Conservation (phyloP, 2,113 vertebrate species). For the Trichechus manatus region DNA sequence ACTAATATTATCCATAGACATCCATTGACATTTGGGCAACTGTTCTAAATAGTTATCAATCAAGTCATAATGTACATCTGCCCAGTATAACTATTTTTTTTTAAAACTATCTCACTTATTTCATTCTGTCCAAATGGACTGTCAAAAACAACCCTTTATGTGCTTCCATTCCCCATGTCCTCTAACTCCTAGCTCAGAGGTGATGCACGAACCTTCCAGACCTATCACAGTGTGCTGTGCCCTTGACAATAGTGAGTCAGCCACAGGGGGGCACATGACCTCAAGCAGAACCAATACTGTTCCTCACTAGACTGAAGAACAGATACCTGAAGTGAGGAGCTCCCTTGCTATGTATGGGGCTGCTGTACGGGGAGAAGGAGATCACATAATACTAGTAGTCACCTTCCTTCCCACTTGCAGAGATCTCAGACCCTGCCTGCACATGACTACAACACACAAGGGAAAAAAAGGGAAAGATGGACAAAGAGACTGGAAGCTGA, state of each 20-base stretch:
- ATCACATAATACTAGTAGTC: not conserved
- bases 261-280: not conserved
- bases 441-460: not conserved
- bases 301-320: not conserved
- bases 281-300: not conserved
- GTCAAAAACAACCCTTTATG: not conserved
- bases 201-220: rapidly evolving
- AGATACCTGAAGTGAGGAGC: not conserved
- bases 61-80: not conserved
- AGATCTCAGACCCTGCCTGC: not conserved
- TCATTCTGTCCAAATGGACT: not conserved
- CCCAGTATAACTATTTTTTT: not conserved
- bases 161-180: not conserved
- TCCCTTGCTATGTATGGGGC: not conserved
- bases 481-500: not conserved
- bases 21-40: not conserved
- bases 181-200: no score
- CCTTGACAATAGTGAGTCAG: not conserved
- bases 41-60: not conserved
- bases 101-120: not conserved
- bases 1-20: not conserved
- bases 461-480: not conserved
- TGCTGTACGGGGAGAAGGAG: not conserved
- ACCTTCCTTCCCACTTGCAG: not conserved
- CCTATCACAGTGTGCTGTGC: no score